Evolutionary conservation across 2,888 invertebrate genomes (phyloP), one percentile per base, ranked within the genome.

Genomic region (Trissonchulus sp.): DNA sequence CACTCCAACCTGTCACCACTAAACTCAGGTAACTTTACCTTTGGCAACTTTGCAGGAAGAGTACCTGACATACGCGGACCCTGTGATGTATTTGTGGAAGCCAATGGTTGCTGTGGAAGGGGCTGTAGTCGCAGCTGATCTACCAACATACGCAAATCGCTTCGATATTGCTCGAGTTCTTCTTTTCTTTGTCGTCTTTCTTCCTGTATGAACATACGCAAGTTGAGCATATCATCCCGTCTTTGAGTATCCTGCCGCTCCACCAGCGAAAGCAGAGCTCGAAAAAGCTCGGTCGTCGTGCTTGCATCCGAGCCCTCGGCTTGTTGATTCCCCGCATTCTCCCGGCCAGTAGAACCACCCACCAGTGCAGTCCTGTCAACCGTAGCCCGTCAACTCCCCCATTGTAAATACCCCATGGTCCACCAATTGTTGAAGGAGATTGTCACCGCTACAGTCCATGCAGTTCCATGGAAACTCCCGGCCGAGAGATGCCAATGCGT

Each of bases 391-490:
- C 8, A 65, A 28, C n/a, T 65, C 65, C 8, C 3, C 31, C 34
- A 8, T 8, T 8, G 65, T 65, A 65, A 65, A 65, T 8, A 65
- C 34, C 3, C 65, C 65, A 34, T 18, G 8, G 8, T 28, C n/a
- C 8, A 65, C 65, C 65, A 65, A 65, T 65, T 65, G 65, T 28
- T 65, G 65, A 8, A 65, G 65, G n/a, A 65, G 3, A 34, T 31
- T 65, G 8, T 8, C 15, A 28, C 65, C 34, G 15, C 31, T 18
- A 65, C 65, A 65, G 34, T 65, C 34, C 65, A 15, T 8, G 30
- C 65, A 65, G n/a, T 8, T 18, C 65, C 65, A 65, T 18, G 65
- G 65, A 28, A 65, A 65, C 30, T 28, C 65, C 8, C 48, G 8
- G 3, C 30, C 65, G 31, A 65, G 15, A 18, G 3, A 18, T 8